These are phyloP conservation scores for Thunnus albacares DNA, from an alignment of 2,797 vertebrate genomes.

Conservation along the genomic window DNA sequence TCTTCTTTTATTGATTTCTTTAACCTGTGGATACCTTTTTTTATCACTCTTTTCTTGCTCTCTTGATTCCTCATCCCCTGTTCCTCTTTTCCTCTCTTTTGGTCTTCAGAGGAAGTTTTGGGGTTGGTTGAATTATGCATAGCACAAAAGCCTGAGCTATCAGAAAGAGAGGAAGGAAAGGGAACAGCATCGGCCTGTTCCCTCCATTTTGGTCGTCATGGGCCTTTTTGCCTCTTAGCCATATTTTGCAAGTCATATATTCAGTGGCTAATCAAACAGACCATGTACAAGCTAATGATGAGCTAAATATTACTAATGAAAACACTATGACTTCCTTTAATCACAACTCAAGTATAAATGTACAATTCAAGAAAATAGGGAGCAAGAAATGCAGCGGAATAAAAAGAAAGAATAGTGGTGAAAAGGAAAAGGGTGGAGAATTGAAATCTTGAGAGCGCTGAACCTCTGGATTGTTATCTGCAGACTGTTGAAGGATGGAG, in stretches of 20 bases:
- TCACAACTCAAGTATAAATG: not conserved
- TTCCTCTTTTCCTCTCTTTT: not conserved
- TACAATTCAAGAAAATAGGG: not conserved
- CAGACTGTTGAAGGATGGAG: conserved; percentile 29
- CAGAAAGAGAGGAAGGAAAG: conserved; percentile 7
- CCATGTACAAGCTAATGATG: conserved; percentile 2
- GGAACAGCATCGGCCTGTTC: not conserved
- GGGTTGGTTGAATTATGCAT: conserved; percentile 45
- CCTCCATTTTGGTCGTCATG: not conserved
- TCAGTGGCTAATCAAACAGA: not conserved
- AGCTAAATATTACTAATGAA: not conserved
- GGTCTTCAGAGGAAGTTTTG: conserved; percentile 25
- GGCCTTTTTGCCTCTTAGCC: not conserved
- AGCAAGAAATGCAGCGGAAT: not conserved
- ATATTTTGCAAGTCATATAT: not conserved
- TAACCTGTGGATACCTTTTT: not conserved
- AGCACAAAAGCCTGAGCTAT: conserved; percentile 15
- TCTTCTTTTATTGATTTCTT: not conserved
- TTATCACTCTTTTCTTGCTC: not conserved
- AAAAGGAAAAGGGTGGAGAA: not conserved
- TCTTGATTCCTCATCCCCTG: conserved; percentile 1
- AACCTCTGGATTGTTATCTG: conserved; percentile 58
- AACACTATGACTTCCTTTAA: not conserved
- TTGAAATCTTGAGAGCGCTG: conserved; percentile 25
- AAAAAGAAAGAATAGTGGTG: not conserved